phyloP scores from a whole-genome alignment of 2,113 vertebrate genomes.

The Colinus virginianus region DNA sequence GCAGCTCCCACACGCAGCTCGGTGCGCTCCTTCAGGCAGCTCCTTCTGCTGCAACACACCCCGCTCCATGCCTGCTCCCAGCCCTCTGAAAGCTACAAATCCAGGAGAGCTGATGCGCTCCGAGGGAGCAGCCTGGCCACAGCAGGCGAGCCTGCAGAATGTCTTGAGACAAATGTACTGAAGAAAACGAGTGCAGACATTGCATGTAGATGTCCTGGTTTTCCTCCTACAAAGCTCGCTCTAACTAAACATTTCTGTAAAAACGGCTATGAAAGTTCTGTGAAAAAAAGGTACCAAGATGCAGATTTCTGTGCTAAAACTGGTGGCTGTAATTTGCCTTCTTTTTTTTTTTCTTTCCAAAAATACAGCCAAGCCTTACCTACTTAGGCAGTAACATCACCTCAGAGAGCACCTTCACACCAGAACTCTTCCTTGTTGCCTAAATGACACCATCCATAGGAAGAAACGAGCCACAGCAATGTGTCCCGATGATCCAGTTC shows the following conservation, averaged over 20 bases:
- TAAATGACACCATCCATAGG: neutral
- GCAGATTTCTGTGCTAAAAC: neutral
- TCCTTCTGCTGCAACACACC: conserved; percentile 18
- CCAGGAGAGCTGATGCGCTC: neutral
- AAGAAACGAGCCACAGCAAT: neutral
- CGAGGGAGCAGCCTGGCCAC: neutral
- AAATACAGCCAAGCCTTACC: neutral
- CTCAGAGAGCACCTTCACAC: neutral
- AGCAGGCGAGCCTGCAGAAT: neutral
- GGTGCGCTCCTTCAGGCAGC: neutral
- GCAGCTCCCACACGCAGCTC: conserved; percentile 41
- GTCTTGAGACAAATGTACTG: neutral
- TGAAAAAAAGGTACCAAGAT: neutral
- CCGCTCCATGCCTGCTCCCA: neutral
- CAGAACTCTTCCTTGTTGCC: neutral
- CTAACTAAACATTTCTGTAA: neutral
- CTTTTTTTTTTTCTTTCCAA: neutral
- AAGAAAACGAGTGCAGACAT: neutral
- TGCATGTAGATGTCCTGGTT: neutral
- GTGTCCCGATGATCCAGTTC: neutral
- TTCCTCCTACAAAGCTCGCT: neutral
- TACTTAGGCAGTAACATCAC: neutral
- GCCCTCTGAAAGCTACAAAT: neutral
- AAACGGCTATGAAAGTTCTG: neutral
- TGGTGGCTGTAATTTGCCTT: neutral